Conservation (phyloP, 2,888 invertebrate genomes). For the Chrysolina americana region DNA sequence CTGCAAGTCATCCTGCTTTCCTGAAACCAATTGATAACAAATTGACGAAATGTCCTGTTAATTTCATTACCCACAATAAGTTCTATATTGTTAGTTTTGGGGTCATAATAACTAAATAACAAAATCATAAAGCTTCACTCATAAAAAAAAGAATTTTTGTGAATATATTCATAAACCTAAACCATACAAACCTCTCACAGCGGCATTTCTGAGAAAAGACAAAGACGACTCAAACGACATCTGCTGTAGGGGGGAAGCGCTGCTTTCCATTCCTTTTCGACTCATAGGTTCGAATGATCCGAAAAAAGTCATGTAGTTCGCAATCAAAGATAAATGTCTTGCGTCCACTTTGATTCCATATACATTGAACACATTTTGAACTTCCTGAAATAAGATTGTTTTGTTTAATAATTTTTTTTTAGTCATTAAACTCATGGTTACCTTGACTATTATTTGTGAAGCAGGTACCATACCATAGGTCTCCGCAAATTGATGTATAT, state of each 20-base stretch:
- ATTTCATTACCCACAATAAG: too few relatives aligned
- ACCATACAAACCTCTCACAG: constrained; percentile 72
- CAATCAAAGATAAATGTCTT: constrained; percentile 91
- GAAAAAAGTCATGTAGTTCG: constrained; percentile 96
- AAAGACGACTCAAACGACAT: constrained; percentile 98
- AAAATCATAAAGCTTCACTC: too few relatives aligned
- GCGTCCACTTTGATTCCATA: constrained; percentile 97
- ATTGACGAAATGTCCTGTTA: neutral
- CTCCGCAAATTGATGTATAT: constrained; percentile 90
- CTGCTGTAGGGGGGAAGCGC: constrained; percentile 95
- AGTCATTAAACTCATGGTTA: constrained; percentile 53
- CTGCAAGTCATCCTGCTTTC: constrained; percentile 81
- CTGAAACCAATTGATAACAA: constrained; percentile 67
- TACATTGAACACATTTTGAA: constrained; percentile 95
- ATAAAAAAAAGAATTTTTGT: too few relatives aligned
- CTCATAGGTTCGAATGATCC: constrained; percentile 86
- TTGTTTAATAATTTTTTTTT: neutral
- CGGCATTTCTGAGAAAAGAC: constrained; percentile 86
- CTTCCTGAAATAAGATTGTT: constrained; percentile 75
- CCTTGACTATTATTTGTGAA: constrained; percentile 87
- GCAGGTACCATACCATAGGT: constrained; percentile 98
- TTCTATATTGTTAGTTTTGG: too few relatives aligned
- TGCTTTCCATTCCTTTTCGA: constrained; percentile 89
- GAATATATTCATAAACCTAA: too few relatives aligned
- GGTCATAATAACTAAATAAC: too few relatives aligned